Conservation (phyloP, 2,113 vertebrate species). For the Brachyhypopomus gauderio region DNA sequence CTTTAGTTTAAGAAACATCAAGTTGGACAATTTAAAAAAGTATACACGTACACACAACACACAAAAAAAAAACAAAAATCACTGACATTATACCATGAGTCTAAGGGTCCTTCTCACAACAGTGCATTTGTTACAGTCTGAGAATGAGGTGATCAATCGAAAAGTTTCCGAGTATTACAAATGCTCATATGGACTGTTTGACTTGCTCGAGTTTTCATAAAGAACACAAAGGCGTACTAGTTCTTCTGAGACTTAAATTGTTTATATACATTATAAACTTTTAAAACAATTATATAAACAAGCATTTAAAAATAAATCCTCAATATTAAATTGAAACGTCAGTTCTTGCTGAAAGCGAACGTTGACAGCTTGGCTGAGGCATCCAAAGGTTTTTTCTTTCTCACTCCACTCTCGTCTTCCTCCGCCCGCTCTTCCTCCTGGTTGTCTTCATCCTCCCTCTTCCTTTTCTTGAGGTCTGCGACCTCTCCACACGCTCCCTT, state of each 20-base stretch:
- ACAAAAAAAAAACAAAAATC: not conserved
- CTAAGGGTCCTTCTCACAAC: not conserved
- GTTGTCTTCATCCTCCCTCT: slow-evolving; percentile 61
- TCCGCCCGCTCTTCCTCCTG: slow-evolving; percentile 44
- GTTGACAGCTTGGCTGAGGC: slow-evolving; percentile 79
- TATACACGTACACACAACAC: slow-evolving; percentile 37
- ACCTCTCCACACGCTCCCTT: slow-evolving; percentile 68
- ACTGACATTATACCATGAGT: not conserved
- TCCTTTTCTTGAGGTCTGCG: slow-evolving; percentile 84
- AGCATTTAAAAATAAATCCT: not conserved
- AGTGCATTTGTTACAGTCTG: slow-evolving; percentile 1
- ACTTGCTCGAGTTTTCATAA: too few relatives aligned
- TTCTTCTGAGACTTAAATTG: not conserved
- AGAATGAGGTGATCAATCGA: slow-evolving; percentile 16
- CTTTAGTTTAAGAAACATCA: slow-evolving; percentile 27
- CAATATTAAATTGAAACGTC: slow-evolving; percentile 7
- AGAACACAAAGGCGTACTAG: too few relatives aligned
- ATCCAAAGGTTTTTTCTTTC: slow-evolving; percentile 79
- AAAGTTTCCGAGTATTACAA: not conserved
- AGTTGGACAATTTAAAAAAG: slow-evolving; percentile 29
- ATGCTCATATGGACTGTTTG: not conserved
- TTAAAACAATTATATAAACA: not conserved
- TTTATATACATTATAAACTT: not conserved
- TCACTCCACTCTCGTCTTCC: slow-evolving; percentile 70
- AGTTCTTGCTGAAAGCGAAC: slow-evolving; percentile 88